phyloP scores from a whole-genome alignment of 2,797 vertebrate genomes.

The Poeciliopsis infans region DNA sequence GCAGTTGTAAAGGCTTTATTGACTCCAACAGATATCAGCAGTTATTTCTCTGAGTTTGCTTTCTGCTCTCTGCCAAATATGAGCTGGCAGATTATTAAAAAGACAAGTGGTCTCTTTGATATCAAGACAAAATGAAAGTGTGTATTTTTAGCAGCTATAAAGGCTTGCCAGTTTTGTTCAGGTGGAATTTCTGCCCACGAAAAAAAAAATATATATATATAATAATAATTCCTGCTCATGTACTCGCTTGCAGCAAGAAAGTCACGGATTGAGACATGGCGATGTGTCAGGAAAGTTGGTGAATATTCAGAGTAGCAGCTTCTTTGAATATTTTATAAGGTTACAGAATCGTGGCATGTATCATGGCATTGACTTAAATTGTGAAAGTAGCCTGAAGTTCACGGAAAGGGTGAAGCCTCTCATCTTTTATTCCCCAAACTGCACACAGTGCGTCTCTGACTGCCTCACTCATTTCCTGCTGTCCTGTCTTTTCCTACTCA shows the following conservation, averaged over 20 bases:
- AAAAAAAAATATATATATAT: conserved; percentile 14
- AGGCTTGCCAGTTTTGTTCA: conserved; percentile 80
- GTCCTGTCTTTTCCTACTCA: conserved; percentile 31
- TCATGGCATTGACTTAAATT: conserved; percentile 74
- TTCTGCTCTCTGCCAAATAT: conserved; percentile 78
- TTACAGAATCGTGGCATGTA: conserved; percentile 69
- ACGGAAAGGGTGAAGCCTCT: conserved; percentile 57
- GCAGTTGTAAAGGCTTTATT: conserved; percentile 78
- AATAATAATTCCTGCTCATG: conserved; percentile 43
- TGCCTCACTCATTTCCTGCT: conserved; percentile 46
- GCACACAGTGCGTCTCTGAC: conserved; percentile 51
- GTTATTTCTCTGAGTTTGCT: conserved; percentile 80
- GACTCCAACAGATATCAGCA: conserved; percentile 82
- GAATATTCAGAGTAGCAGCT: conserved; percentile 74
- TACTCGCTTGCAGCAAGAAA: conserved; percentile 45
- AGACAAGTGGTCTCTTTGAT: conserved; percentile 83
- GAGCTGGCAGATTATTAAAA: conserved; percentile 83
- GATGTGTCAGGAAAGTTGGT: conserved; percentile 47
- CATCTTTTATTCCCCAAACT: conserved; percentile 68
- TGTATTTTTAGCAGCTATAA: conserved; percentile 78
- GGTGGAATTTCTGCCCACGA: conserved; percentile 63
- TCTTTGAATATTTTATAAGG: conserved; percentile 75
- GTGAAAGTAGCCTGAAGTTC: conserved; percentile 75
- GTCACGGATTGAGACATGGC: conserved; percentile 54
- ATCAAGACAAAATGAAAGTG: conserved; percentile 78